Base-by-base conservation (phyloP, 2,888 invertebrate species). In the Venusia cambrica region DNA sequence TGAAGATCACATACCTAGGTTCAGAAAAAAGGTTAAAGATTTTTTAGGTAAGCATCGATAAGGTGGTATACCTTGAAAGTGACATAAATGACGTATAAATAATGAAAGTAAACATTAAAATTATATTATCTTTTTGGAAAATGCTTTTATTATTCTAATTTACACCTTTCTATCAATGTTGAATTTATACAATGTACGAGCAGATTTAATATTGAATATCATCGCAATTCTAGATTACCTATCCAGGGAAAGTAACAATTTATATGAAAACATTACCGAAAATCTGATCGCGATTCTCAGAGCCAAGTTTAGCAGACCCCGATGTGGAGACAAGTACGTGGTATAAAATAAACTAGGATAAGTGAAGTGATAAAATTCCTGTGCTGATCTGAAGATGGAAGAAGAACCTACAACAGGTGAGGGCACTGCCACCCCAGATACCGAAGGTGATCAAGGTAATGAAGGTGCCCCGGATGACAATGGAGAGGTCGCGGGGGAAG, bases 261-360 rank as follows among this genome's bases (percentile, higher is more conserved):
- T 81, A 18, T 80, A 77, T 69, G 73, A 76, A 42, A 73, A 63
- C 64, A 78, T 83, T 45, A 81, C 79, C 4, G 72, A 65, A 38
- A 79, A 78, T 48, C 54, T 83, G 42, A 78, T 73, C 16, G 31
- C 61, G 22, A 58, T 70, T 22, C 50, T 81, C 4, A 67, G 81
- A 24, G 51, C 54, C 38, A 61, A 74, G 8, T 69, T 81, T 22
- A 59, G 59, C 12, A 74, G 66, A 46, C 68, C 68, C 32, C 63
- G 68, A 73, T 62, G 71, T 36, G 62, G 64, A 35, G 75, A 83
- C 44, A 66, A 70, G 16, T 72, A 62, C 50, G 51, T 75, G 38
- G 79, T 80, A 46, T 81, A 63, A 77, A 22, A 18, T 51, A 48
- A 39, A 28, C 17, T 15, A 38, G 15, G 24, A 30, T 12, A 9